Base-by-base conservation (phyloP, 1,140 invertebrate species). In the Nasonia giraulti region DNA sequence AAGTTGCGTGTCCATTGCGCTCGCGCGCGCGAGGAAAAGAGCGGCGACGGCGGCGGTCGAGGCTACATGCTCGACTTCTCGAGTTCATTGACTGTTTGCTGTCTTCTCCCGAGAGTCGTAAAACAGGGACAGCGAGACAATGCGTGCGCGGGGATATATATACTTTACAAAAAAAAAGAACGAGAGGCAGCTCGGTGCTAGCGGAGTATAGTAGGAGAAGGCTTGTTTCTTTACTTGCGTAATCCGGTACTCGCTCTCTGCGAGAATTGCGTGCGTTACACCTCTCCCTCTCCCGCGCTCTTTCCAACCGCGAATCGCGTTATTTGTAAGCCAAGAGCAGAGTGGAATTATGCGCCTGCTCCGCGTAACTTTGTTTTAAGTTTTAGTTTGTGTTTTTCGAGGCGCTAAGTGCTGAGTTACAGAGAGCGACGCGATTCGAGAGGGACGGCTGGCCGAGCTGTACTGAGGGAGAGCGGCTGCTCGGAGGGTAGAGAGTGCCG, bases 1-100 rank as follows among this genome's bases (percentile, higher is more conserved):
- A 89, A 89, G 88, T 89, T 88, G 87, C 88, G 84, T 89, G 88
- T 89, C 89, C 88, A 88, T 89, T 88, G 87, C 87, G 87, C 85
- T 86, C 50, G 47, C 50, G 14, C 85, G 85, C 85, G 85, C 75
- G 75, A 87, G 86, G 85, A 88, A 89, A 88, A 87, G 86, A 77
- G 20, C 82, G 86, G 87, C 76, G 84, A 86, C 84, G 84, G 87
- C 85, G 76, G 87, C 82, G 87, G 87, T 82, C 87, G 87, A 86
- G 84, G 86, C 74, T 85, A 69, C 23, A 81, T 81, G 79, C 87
- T 88, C 88, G 87, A 87, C 86, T 89, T 87, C 62, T 85, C 82
- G 87, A 88, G 89, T 89, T 89, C 89, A 87, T 87, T 88, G 89
- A 89, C 89, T 88, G 89, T 86, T 82, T 87, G 83, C 79, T 80